Percentiles rank a stretch among this genome's conserved stretches.
These are phyloP conservation scores for Pampusana beccarii DNA, from an alignment of 2,113 vertebrate species.

Conservation along the genomic window DNA sequence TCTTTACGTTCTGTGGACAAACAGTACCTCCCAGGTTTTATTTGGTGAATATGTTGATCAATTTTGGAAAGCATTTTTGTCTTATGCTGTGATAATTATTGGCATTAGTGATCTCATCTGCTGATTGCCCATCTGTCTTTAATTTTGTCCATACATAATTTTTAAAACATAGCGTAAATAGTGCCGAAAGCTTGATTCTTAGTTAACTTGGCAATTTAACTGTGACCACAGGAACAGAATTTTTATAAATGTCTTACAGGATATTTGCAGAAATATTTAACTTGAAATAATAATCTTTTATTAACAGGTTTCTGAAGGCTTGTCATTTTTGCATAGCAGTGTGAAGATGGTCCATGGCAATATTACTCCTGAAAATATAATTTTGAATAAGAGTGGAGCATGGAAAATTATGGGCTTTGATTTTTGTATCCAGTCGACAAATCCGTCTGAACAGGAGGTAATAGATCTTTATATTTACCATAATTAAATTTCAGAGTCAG, in stretches of 20 bases:
- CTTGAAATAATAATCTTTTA: neutral
- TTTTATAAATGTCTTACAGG: neutral
- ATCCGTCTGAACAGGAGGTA: constrained; percentile 94
- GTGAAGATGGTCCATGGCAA: constrained; percentile 99
- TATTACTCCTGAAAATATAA: constrained; percentile 92
- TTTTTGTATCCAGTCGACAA: constrained; percentile 92
- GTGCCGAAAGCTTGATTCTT: neutral
- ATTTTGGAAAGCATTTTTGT: neutral
- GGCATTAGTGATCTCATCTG: neutral
- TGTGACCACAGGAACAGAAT: neutral
- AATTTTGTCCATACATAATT: neutral
- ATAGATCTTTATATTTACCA: neutral
- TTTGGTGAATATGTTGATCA: neutral
- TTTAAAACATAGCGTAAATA: neutral
- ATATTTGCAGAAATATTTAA: neutral
- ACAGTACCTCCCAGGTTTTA: neutral
- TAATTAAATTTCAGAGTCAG: neutral
- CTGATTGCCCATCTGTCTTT: neutral
- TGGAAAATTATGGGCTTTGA: constrained; percentile 99
- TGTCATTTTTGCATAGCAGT: constrained; percentile 95
- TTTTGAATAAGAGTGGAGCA: constrained; percentile 96
- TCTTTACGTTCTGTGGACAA: neutral
- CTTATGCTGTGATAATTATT: neutral
- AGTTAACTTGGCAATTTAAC: neutral
- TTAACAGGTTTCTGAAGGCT: constrained; percentile 92